A percentile compares a stretch with the other conserved stretches of the same genome.
Evolutionary conservation across 2,888 invertebrate genomes (phyloP).

Genomic region (Oligia fasciuncula): DNA sequence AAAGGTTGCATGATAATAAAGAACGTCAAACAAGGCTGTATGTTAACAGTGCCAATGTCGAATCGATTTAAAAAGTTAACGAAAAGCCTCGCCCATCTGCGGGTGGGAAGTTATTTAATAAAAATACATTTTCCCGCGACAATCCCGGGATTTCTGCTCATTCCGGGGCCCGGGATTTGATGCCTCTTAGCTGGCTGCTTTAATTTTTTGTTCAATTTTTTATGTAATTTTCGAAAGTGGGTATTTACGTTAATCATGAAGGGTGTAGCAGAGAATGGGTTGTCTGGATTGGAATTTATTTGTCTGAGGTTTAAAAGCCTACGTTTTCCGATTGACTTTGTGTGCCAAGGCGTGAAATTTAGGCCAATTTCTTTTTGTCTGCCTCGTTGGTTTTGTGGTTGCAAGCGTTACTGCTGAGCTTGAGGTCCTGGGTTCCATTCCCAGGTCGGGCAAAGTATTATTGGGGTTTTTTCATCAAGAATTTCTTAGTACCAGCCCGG

Average conservation of each 20-base stretch:
- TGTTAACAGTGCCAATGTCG: slow-evolving; percentile 57
- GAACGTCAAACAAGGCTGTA: slow-evolving; percentile 44
- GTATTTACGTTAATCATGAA: slow-evolving; percentile 43
- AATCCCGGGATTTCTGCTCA: slow-evolving; percentile 72
- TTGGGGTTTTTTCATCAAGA: not conserved
- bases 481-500: not conserved
- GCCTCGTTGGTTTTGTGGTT: not conserved
- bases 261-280: slow-evolving; percentile 40
- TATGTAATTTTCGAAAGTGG: slow-evolving; percentile 60
- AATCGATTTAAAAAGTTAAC: slow-evolving; percentile 75
- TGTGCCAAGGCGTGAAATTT: not conserved
- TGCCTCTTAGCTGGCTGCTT: slow-evolving; percentile 66
- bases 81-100: slow-evolving; percentile 71
- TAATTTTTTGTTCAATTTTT: slow-evolving; percentile 67
- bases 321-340: slow-evolving; percentile 17
- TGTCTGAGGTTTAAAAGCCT: slow-evolving; percentile 13
- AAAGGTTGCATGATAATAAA: slow-evolving; percentile 50
- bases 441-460: not conserved
- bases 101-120: slow-evolving; percentile 81
- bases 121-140: slow-evolving; percentile 78
- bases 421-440: not conserved
- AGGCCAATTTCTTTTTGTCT: not conserved
- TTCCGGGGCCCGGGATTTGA: slow-evolving; percentile 69
- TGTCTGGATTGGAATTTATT: slow-evolving; percentile 41
- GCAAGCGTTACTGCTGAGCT: not conserved